Base-by-base conservation (phyloP, 2,113 vertebrate genomes). In the Pangasianodon hypophthalmus region DNA sequence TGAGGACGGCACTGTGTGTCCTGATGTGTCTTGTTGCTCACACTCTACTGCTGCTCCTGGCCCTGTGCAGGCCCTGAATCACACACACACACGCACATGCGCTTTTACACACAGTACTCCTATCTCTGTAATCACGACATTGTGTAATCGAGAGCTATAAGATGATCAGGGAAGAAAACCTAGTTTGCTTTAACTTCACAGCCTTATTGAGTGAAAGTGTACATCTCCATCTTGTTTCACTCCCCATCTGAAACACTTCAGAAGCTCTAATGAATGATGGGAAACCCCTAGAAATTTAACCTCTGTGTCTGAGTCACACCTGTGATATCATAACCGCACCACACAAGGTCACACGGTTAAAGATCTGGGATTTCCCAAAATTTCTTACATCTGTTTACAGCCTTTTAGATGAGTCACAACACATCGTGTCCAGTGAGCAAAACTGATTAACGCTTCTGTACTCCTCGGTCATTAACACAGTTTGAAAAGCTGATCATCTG, bases 1-100 rank as follows among this genome's bases (percentile, higher is more conserved):
- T 46, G 81, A 69, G 16, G 79, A 77, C 75, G 82, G 73, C 94
- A 93, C 91, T 0, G 93, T 90, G 92, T 87, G 88, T 84, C 90
- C 88, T 54, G 93, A 92, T 88, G 92, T 92, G 91, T 93, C 93
- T 89, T 90, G 91, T 54, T 67, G 87, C 90, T 93, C 92, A 94
- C 93, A 93, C 92, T 94, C 89, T 94, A 91, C 58, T 75, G 90
- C 90, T 90, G 91, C 62, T 71, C 46, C 44, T 87, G 81, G 83
- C 50, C 80, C 54, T 80, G 77, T 87, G 83, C n/a, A 90, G 87
- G 88, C 89, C 54, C 89, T 92, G 88, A 18, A 91, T 64, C 21
- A 89, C 62, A 91, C 83, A 93, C 71, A 87, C 0, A 88, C n/a
- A 44, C 60, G 75, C 37, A 89, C 58, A 46, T 14, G n/a, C n/a